Evolutionary conservation across 2,113 vertebrate genomes (phyloP).

Genomic region (Pan paniscus): DNA sequence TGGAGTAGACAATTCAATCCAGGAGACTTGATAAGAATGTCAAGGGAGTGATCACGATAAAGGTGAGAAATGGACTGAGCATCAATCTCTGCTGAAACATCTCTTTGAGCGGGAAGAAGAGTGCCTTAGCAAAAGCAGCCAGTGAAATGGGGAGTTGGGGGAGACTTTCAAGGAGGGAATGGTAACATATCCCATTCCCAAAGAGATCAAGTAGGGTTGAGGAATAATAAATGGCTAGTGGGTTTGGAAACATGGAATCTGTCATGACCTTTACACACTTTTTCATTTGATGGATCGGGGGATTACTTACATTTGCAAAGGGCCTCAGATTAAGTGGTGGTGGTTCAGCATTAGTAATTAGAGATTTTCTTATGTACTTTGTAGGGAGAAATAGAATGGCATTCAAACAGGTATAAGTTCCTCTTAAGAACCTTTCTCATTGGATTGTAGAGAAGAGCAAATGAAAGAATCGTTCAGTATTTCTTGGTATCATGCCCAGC

Average conservation of each 20-base stretch:
- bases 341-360: background rate
- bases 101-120: background rate
- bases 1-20: background rate
- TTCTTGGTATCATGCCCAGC: background rate
- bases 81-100: background rate
- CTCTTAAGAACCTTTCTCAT: background rate
- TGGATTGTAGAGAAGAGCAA: background rate
- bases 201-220: background rate
- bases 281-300: background rate
- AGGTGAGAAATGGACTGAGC: background rate
- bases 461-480: background rate
- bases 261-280: background rate
- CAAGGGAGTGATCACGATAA: background rate
- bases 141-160: background rate
- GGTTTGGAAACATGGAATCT: slow-evolving; percentile 32
- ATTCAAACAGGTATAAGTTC: background rate
- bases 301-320: slow-evolving; percentile 31
- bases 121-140: background rate
- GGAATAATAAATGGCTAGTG: background rate
- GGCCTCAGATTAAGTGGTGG: background rate
- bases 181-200: too few relatives aligned
- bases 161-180: background rate
- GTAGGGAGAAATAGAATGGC: background rate
- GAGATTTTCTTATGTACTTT: background rate
- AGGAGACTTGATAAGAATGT: background rate